phyloP scores from a whole-genome alignment of 2,888 invertebrate species.

The Nymphalis urticae region DNA sequence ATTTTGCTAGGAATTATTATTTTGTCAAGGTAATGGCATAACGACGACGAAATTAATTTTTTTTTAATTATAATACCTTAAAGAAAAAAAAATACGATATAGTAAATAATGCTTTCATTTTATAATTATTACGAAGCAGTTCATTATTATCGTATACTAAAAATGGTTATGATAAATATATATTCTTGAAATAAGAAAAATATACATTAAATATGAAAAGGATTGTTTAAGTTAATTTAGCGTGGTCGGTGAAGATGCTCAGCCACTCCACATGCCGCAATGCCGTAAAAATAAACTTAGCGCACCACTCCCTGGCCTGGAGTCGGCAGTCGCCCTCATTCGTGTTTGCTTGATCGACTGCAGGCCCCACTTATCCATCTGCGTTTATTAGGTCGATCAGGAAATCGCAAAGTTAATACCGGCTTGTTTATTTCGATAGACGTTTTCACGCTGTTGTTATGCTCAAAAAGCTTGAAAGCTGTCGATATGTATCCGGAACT shows the following conservation, averaged over 20 bases:
- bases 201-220: constrained; percentile 16
- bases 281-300: constrained; percentile 67
- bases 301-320: constrained; percentile 42
- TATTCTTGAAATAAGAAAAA: not conserved
- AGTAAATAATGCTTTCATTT: not conserved
- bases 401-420: constrained; percentile 62
- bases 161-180: too few relatives aligned
- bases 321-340: constrained; percentile 55
- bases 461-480: constrained; percentile 16
- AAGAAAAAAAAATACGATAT: not conserved
- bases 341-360: constrained; percentile 63
- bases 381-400: constrained; percentile 70
- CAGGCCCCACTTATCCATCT: constrained; percentile 60
- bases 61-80: not conserved
- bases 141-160: too few relatives aligned
- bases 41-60: too few relatives aligned
- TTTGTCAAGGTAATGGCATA: not conserved
- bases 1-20: constrained; percentile 20
- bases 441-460: constrained; percentile 42
- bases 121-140: not conserved
- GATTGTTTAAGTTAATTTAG: constrained; percentile 29
- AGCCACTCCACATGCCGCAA: constrained; percentile 55
- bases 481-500: constrained; percentile 1
- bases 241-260: constrained; percentile 34
- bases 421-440: constrained; percentile 63